Evolutionary conservation across 2,797 vertebrate species (phyloP).

Genomic region (Chrysocyon brachyurus): DNA sequence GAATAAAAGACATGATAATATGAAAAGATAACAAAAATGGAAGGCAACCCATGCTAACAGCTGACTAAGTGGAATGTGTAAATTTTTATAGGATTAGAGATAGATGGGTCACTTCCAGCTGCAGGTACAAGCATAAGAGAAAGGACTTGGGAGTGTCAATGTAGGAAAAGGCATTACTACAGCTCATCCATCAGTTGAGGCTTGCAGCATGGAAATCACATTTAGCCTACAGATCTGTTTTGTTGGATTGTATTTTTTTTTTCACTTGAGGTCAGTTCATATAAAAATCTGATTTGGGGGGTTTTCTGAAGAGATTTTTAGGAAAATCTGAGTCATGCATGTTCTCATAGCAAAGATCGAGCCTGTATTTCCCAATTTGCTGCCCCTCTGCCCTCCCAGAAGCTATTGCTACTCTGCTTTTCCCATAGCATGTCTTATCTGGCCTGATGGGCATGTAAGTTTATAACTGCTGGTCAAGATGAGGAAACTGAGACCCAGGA

Average conservation of each 20-base stretch:
- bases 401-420: not conserved
- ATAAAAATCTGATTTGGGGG: not conserved
- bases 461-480: not conserved
- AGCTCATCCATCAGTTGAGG: not conserved
- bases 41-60: not conserved
- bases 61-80: not conserved
- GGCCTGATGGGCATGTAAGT: too few relatives aligned
- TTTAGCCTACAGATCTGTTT: not conserved
- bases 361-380: not conserved
- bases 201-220: not conserved
- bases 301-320: not conserved
- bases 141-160: not conserved
- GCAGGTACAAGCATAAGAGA: not conserved
- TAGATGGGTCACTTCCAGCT: not conserved
- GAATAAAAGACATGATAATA: conserved; percentile 1
- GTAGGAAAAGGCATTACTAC: not conserved
- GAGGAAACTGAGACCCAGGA: not conserved
- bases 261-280: not conserved
- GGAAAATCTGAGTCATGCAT: not conserved
- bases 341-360: not conserved
- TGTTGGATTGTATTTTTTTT: not conserved
- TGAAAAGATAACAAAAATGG: not conserved
- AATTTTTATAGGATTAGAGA: not conserved
- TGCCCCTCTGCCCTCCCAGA: not conserved
- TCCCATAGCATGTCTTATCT: not conserved